phyloP scores from a whole-genome alignment of 2,113 vertebrate genomes.

The Syngnathus scovelli region DNA sequence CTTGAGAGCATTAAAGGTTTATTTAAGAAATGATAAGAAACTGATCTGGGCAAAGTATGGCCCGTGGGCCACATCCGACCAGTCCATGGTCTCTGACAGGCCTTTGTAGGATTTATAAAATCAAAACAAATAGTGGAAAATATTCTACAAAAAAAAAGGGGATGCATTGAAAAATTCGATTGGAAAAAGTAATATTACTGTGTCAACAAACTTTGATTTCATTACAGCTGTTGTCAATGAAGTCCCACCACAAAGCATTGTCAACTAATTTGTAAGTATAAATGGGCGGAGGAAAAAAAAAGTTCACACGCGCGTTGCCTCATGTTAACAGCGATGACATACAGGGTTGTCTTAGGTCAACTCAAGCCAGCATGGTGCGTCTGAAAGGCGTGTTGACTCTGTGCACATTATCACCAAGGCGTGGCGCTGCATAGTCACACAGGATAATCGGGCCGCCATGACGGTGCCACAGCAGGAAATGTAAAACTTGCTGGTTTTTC shows the following conservation, averaged over 20 bases:
- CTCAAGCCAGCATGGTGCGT: conserved; percentile 47
- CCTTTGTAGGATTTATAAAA: background rate
- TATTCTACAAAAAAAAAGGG: too few species aligned
- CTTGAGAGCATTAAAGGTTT: conserved; percentile 45
- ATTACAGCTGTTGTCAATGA: background rate
- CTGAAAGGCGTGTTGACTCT: conserved; percentile 71
- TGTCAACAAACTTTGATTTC: background rate
- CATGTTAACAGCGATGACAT: conserved; percentile 12
- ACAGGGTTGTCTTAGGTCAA: conserved; percentile 30
- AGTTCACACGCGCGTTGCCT: background rate
- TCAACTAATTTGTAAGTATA: background rate
- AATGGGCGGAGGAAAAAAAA: background rate
- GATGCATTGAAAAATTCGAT: too few species aligned
- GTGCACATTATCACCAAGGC: conserved; percentile 66
- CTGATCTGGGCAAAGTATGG: conserved; percentile 13
- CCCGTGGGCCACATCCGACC: background rate
- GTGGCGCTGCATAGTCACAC: conserved; percentile 74
- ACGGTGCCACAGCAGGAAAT: conserved; percentile 56
- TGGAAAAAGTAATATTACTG: too few species aligned
- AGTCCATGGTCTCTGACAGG: background rate
- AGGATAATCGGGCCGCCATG: conserved; percentile 67
- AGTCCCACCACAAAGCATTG: background rate
- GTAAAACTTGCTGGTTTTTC: conserved; percentile 66
- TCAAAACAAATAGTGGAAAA: background rate
- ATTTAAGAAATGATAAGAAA: conserved; percentile 43